A percentile compares a stretch with the other conserved stretches of the same genome.
Evolutionary conservation across 2,113 vertebrate species (phyloP).

Genomic region (Ameiurus melas): DNA sequence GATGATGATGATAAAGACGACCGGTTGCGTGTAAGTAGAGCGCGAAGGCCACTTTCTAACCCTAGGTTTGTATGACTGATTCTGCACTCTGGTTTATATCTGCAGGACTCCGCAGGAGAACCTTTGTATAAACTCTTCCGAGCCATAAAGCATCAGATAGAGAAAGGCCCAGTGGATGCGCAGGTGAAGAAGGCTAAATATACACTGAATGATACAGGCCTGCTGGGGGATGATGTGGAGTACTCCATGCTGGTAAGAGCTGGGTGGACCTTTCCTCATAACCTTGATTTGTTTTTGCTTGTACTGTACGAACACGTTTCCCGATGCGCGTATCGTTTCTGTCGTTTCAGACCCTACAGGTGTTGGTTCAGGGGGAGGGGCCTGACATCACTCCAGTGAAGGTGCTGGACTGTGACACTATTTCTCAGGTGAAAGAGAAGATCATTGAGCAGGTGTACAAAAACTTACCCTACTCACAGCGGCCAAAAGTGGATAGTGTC

Average conservation of each 20-base stretch:
- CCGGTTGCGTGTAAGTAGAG: not conserved
- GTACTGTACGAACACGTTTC: not conserved
- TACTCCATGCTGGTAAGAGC: conserved; percentile 83
- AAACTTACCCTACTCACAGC: conserved; percentile 87
- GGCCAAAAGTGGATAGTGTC: conserved; percentile 88
- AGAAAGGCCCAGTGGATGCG: conserved; percentile 93
- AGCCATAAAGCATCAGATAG: conserved; percentile 95
- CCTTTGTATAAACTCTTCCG: conserved; percentile 95
- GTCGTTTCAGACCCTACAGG: conserved; percentile 83
- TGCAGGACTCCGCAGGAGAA: conserved; percentile 90
- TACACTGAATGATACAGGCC: conserved; percentile 91
- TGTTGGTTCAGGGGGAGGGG: conserved; percentile 89
- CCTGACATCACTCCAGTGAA: conserved; percentile 86
- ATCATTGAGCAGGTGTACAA: conserved; percentile 96
- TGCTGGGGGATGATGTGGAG: conserved; percentile 94
- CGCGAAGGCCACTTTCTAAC: not conserved
- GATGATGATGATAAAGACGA: not conserved
- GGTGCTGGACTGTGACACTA: conserved; percentile 94
- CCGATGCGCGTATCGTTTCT: not conserved
- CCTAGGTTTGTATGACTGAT: not conserved
- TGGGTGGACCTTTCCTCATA: not conserved
- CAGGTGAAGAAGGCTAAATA: conserved; percentile 95
- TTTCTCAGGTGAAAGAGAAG: conserved; percentile 97
- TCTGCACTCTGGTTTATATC: conserved; percentile 19
- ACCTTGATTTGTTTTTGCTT: not conserved